These are phyloP conservation scores for Craseonycteris thonglongyai DNA, from an alignment of 2,113 vertebrate genomes.

Conservation along the genomic window DNA sequence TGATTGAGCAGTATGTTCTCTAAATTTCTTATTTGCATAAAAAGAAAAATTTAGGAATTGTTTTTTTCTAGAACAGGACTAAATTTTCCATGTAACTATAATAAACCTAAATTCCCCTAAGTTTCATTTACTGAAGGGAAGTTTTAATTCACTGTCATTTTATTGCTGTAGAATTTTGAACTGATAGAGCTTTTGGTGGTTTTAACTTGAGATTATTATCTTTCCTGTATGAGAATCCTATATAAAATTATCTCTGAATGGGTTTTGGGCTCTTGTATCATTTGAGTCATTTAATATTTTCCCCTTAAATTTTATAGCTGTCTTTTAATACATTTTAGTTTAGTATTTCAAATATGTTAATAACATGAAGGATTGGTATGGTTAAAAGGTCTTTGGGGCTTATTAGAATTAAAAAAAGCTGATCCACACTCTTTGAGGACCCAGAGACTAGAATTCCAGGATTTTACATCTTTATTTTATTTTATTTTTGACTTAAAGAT, in stretches of 20 bases:
- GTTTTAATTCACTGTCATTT: not conserved
- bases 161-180: not conserved
- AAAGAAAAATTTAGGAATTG: not conserved
- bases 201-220: not conserved
- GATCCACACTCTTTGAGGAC: not conserved
- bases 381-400: not conserved
- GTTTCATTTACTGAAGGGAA: not conserved
- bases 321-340: not conserved
- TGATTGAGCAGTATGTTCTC: not conserved
- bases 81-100: not conserved
- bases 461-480: not conserved
- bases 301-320: not conserved
- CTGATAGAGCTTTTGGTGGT: not conserved
- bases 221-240: not conserved
- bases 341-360: not conserved
- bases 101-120: not conserved
- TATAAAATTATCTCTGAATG: not conserved
- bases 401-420: not conserved
- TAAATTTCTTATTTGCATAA: not conserved
- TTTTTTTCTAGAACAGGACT: not conserved
- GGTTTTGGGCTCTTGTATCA: not conserved
- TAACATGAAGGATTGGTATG: not conserved
- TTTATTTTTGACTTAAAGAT: no score
- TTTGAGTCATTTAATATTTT: constrained; percentile 2
- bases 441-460: not conserved